Base-by-base conservation (phyloP, 2,113 vertebrate species). In the Lepisosteus osseus region DNA sequence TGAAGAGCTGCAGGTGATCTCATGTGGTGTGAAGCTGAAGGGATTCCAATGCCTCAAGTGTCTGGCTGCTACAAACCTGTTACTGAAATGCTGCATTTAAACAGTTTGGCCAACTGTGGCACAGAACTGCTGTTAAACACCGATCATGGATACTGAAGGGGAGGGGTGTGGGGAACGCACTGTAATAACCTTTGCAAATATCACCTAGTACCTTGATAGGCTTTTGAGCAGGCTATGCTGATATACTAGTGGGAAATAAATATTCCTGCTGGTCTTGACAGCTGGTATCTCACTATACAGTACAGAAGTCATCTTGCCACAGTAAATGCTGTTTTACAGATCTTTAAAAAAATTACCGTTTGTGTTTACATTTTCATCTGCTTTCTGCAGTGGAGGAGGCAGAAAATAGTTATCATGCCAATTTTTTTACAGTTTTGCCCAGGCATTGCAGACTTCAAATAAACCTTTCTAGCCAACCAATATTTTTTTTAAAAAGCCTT, bases 401-500 rank as follows among this genome's bases (percentile, higher is more conserved):
- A 72, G 59, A 55, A 68, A 70, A 15, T 54, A 70, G 67, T 57
- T 47, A 61, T 42, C 74, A 65, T 55, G 73, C 61, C 73, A 74
- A 29, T 42, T 65, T 72, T 55, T 67, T 29, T 44, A 56, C 41
- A 61, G 40, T 57, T 59, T 44, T 15, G 67, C 67, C 68, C 64
- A 61, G 59, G 51, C 59, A 72, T 64, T 17, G 54, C 41, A 7
- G n/a, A 61, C 63, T 45, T 17, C 7, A 29, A 56, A 56, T 67
- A 74, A 55, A 68, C 15, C 17, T 70, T 47, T 59, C 70, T 40
- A 54, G 65, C 63, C 59, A 65, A 17, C 72, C 76, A 11, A 62
- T 75, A n/a, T 59, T n/a, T 29, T 29, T 59, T 72, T 83, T 51
- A 17, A 66, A 70, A 74, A 83, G 70, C 77, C 74, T 84, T 77